Evolutionary conservation across 2,888 invertebrate species (phyloP).

Genomic region (Seira musarum): DNA sequence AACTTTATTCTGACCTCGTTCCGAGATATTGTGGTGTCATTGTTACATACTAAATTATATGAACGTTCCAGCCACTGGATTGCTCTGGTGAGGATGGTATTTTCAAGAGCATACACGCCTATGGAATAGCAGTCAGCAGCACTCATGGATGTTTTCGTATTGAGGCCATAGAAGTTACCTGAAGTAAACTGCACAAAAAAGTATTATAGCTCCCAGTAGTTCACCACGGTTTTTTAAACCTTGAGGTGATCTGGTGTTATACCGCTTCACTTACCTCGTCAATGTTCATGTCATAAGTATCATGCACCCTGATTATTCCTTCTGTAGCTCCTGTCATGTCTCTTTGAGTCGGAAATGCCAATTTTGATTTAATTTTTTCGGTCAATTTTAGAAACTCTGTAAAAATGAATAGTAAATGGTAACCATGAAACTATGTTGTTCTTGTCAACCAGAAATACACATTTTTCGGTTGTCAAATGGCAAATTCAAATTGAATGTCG

Average conservation of each 20-base stretch:
- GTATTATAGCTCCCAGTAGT: not conserved
- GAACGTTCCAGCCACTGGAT: slow-evolving; percentile 72
- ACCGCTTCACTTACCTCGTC: slow-evolving; percentile 70
- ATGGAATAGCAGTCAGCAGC: slow-evolving; percentile 72
- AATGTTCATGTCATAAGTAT: slow-evolving; percentile 71
- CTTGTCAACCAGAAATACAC: no score
- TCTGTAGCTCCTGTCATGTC: slow-evolving; percentile 71
- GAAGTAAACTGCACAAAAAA: slow-evolving; percentile 64
- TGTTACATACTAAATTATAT: slow-evolving; percentile 68
- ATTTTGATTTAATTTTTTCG: slow-evolving; percentile 64
- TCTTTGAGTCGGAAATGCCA: slow-evolving; percentile 68
- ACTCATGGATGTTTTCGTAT: slow-evolving; percentile 66
- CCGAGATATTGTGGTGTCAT: slow-evolving; percentile 70
- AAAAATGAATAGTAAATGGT: not conserved
- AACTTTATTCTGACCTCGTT: slow-evolving; percentile 41
- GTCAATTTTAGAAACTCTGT: slow-evolving; percentile 63
- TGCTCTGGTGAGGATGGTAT: slow-evolving; percentile 71
- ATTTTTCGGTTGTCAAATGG: no score
- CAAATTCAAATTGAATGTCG: no score
- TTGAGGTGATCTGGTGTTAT: no score
- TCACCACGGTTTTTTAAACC: not conserved
- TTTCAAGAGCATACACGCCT: slow-evolving; percentile 71
- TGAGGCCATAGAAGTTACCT: slow-evolving; percentile 62
- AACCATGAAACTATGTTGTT: no score
- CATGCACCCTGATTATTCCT: slow-evolving; percentile 71